Evolutionary conservation across 1,140 invertebrate genomes (phyloP).

Genomic region (Stratiolaelaps scimitus): DNA sequence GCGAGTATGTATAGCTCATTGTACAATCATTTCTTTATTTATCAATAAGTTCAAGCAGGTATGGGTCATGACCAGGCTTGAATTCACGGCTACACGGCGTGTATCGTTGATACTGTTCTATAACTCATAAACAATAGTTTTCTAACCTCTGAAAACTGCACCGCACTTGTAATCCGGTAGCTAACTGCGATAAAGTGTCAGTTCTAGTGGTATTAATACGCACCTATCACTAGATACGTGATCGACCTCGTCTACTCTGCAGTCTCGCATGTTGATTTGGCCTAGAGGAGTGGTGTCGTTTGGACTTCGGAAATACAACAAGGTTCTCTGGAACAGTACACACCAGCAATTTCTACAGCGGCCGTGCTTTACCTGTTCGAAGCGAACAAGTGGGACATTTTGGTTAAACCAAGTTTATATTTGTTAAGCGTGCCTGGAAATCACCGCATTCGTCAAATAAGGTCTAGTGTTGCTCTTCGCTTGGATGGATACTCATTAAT

Average conservation of each 20-base stretch:
- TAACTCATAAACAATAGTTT: neutral
- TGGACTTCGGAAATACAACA: slow-evolving; percentile 83
- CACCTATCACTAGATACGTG: slow-evolving; percentile 71
- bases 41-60: too few relatives aligned
- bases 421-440: too few relatives aligned
- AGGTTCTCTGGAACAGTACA: slow-evolving; percentile 84
- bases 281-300: slow-evolving; percentile 77
- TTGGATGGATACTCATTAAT: too few relatives aligned
- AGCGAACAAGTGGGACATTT: neutral
- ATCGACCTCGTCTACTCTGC: slow-evolving; percentile 81
- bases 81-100: too few relatives aligned
- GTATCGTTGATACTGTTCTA: too few relatives aligned
- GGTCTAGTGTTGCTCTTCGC: too few relatives aligned
- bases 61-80: too few relatives aligned
- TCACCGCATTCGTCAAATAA: too few relatives aligned
- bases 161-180: neutral
- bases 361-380: slow-evolving; percentile 65
- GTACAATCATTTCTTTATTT: too few relatives aligned
- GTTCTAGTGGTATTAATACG: neutral
- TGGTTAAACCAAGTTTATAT: too few relatives aligned
- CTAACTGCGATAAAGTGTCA: neutral
- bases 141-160: neutral
- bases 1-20: too few relatives aligned
- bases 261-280: slow-evolving; percentile 88
- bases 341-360: slow-evolving; percentile 90